Conservation (phyloP, 53 echinoderm and acorn worm species). For the Pentamera pediparva region DNA sequence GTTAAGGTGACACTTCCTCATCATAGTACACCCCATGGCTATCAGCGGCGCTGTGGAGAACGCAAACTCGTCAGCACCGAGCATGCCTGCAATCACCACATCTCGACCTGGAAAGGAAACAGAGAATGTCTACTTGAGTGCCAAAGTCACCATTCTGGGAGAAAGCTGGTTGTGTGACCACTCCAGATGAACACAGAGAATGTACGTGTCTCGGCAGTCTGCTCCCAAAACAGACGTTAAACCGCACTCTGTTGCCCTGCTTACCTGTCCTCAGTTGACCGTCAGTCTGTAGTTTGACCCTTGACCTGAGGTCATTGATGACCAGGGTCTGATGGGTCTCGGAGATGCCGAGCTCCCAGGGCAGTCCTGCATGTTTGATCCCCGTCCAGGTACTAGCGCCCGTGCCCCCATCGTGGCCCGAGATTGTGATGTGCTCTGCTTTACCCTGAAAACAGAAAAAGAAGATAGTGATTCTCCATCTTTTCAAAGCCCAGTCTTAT, state of each 20-base stretch:
- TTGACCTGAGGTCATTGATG: slow-evolving; percentile 92
- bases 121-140: background rate
- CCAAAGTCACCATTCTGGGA: background rate
- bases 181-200: background rate
- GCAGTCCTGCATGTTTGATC: slow-evolving; percentile 97
- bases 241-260: background rate
- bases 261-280: slow-evolving; percentile 95
- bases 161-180: background rate
- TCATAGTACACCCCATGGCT: slow-evolving; percentile 94
- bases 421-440: slow-evolving; percentile 94
- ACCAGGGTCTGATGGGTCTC: slow-evolving; percentile 97
- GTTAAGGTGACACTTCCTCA: slow-evolving; percentile 98
- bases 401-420: slow-evolving; percentile 97
- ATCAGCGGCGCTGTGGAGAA: slow-evolving; percentile 97
- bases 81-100: slow-evolving; percentile 83
- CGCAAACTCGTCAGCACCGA: slow-evolving; percentile 98
- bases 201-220: too few species aligned
- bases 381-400: slow-evolving; percentile 99
- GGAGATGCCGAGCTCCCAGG: slow-evolving; percentile 96
- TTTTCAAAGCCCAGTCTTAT: too few species aligned
- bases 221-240: too few species aligned
- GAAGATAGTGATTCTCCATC: too few species aligned
- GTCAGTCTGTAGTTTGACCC: slow-evolving; percentile 94
- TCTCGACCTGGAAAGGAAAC: slow-evolving; percentile 64
- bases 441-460: slow-evolving; percentile 57